Base-by-base conservation (phyloP, 92 coral and sea anemone genomes). In the Porites cylindrica region DNA sequence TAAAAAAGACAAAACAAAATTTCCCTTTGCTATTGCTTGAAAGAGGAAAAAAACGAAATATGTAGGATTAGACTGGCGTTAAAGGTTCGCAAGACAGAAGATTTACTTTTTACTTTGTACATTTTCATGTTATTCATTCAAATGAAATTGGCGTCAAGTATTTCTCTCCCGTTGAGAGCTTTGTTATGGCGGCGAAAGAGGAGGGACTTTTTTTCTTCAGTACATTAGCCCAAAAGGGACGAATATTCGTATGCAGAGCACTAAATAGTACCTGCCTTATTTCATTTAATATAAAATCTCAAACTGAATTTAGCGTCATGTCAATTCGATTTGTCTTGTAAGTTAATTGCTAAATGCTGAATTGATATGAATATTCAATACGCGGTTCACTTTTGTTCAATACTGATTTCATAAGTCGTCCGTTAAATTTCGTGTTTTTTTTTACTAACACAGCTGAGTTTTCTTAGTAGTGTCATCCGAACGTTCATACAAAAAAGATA, bases 351-450 rank as follows among this genome's bases (percentile, higher is more conserved):
- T 67, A 18, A 50, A 66, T 47, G 47, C 78, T 10, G 65, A 78
- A 78, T 17, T 29, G 23, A 66, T 67, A 66, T 80, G 17, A 66
- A 80, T 64, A 11, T 29, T 80, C 67, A 80, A 80, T 66, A 67
- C 21, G 75, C 84, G 84, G 66, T 80, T 66, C 18, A 6, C 16
- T 66, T 78, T 51, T 66, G 51, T 66, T 17, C 51, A 51, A 20
- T 66, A 50, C 68, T 51, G 10, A 66, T 67, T 23, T 80, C 52
- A 4, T 52, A 23, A 3, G 73, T 2, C 51, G 16, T 38, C 47
- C 47, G 47, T 38, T 38, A 38, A 38, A 38, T 38, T 38, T 38
- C 47, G 47, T 38, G 7, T 4, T 4, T 38, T 38, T 38, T 38
- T 4, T 38, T 38, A 38, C 47, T 29, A 29, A 29, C 32, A 29